Base-by-base conservation (phyloP, 2,113 vertebrate species). In the Sardina pilchardus region DNA sequence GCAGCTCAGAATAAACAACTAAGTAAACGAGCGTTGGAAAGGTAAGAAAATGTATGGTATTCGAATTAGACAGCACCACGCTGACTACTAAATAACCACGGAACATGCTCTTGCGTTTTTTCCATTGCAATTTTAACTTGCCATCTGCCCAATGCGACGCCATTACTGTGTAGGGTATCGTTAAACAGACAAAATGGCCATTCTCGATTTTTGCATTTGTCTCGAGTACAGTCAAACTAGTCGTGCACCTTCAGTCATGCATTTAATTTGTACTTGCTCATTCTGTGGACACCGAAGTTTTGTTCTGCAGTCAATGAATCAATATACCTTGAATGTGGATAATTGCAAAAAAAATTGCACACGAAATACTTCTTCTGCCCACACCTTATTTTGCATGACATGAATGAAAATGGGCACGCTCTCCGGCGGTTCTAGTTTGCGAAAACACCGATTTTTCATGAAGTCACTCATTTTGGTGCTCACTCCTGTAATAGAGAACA, bases 121-220 rank as follows among this genome's bases (percentile, higher is more conserved):
- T 82, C 39, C 43, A 81, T 71, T 83, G 45, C 53, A 26, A 75
- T 85, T 87, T 85, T 59, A 91, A 84, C 81, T 89, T 88, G 59
- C 80, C 88, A 87, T 92, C 91, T 86, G 86, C 90, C 89, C 90
- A 89, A 88, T 90, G 90, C 94, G 95, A 93, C 95, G 95, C 95
- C 95, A 96, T 95, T 93, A 94, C 92, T 93, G 92, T 92, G 90
- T 89, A 47, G 81, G 89, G 88, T 92, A 88, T 78, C 71, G 71
- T 16, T 78, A 90, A 85, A 91, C 91, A 88, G 89, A 95, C 95
- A 96, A 96, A 96, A 96, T 95, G 95, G 95, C 95, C 94, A 94
- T 94, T 93, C 93, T 90, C 56, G 84, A 84, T 90, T 82, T 88
- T 90, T 83, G 83, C n/a, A 86, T 82, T 8, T 87, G n/a, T 26